phyloP scores from a whole-genome alignment of 1,140 invertebrate species.

The Bilobella aurantiaca region DNA sequence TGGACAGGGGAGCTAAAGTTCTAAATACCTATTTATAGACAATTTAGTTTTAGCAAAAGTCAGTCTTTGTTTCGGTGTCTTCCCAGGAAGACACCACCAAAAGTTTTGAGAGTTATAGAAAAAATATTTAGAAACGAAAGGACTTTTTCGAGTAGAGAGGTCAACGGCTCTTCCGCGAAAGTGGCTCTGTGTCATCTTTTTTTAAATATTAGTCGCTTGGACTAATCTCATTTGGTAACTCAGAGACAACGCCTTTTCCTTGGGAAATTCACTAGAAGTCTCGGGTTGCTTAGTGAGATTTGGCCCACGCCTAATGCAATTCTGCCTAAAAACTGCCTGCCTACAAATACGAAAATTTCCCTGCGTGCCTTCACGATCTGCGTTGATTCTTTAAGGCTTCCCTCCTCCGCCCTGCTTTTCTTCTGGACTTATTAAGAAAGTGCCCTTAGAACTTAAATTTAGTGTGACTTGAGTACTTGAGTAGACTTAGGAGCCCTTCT shows the following conservation, averaged over 20 bases:
- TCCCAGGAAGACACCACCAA: not conserved
- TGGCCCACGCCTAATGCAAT: constrained; percentile 35
- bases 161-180: too few relatives aligned
- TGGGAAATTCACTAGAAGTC: constrained; percentile 18
- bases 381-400: constrained; percentile 10
- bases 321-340: constrained; percentile 4
- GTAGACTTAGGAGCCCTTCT: not conserved
- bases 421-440: not conserved
- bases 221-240: constrained; percentile 36
- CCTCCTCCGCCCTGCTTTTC: not conserved
- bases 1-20: not conserved
- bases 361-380: not conserved
- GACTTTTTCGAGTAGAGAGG: too few relatives aligned
- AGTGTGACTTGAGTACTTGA: not conserved
- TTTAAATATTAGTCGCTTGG: constrained; percentile 34
- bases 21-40: not conserved
- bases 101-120: too few relatives aligned
- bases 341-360: too few relatives aligned
- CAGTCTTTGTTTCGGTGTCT: not conserved
- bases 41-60: not conserved
- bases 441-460: not conserved
- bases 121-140: too few relatives aligned
- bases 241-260: constrained; percentile 22
- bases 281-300: constrained; percentile 37
- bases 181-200: too few relatives aligned